Evolutionary conservation across 2,797 vertebrate species (phyloP).

Genomic region (Acanthurus tractus): DNA sequence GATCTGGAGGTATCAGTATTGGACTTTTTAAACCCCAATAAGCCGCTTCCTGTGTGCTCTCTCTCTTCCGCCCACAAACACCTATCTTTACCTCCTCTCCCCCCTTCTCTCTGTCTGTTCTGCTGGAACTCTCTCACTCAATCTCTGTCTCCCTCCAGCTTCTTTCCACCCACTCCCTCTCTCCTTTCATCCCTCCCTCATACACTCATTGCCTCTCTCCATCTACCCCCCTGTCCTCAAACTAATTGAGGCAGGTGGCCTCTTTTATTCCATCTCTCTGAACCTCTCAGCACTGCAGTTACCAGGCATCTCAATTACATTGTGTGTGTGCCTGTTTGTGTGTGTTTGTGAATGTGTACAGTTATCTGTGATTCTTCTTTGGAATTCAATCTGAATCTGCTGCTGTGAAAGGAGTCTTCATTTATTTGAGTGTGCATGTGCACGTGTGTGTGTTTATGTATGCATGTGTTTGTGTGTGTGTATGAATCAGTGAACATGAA

Average conservation of each 20-base stretch:
- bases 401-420: conserved; percentile 31
- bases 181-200: conserved; percentile 56
- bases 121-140: conserved; percentile 39
- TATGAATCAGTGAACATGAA: conserved; percentile 58
- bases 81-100: conserved; percentile 36
- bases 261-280: conserved; percentile 73
- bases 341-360: conserved; percentile 20
- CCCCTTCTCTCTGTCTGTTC: conserved; percentile 24
- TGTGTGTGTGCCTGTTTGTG: conserved; percentile 43
- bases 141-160: conserved; percentile 56
- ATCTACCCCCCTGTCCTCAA: conserved; percentile 61
- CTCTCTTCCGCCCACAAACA: conserved; percentile 50
- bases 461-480: not conserved
- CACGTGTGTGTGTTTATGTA: conserved; percentile 45
- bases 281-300: conserved; percentile 65
- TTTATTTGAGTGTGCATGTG: conserved; percentile 29
- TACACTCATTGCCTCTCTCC: conserved; percentile 57
- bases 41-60: conserved; percentile 27
- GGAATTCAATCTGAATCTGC: conserved; percentile 33
- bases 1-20: conserved; percentile 41
- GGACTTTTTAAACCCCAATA: conserved; percentile 47
- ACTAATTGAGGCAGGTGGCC: conserved; percentile 80
- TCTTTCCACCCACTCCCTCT: conserved; percentile 48
- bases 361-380: conserved; percentile 30
- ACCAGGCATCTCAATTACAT: conserved; percentile 69